These are phyloP conservation scores for Ophion slaviceki DNA, from an alignment of 2,888 invertebrate species.

Conservation along the genomic window DNA sequence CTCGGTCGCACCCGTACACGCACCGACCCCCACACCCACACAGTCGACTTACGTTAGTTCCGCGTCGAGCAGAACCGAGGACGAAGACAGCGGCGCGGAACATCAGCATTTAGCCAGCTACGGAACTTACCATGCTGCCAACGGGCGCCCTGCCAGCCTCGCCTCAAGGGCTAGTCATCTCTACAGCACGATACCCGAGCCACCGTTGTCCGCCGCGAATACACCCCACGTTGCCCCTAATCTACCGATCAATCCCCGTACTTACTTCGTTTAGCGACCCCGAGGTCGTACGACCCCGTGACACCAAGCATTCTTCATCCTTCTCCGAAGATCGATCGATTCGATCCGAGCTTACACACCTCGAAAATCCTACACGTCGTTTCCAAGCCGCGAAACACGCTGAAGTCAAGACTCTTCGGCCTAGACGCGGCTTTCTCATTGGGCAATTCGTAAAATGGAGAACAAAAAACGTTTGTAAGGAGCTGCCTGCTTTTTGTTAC, in stretches of 20 bases:
- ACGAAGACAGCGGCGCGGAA: conserved; percentile 87
- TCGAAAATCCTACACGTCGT: conserved; percentile 7
- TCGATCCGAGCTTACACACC: conserved; percentile 55
- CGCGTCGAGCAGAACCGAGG: conserved; percentile 86
- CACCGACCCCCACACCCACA: conserved; percentile 87
- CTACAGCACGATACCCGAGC: conserved; percentile 82
- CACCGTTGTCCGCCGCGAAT: conserved; percentile 75
- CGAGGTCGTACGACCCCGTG: conserved; percentile 46
- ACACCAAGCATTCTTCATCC: conserved; percentile 26
- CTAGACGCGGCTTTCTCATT: conserved; percentile 13
- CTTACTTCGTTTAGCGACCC: conserved; percentile 80
- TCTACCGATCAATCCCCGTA: conserved; percentile 80
- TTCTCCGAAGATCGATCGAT: conserved; percentile 53
- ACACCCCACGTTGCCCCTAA: conserved; percentile 66
- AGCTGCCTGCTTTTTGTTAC: conserved; percentile 22
- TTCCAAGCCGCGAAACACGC: conserved; percentile 13
- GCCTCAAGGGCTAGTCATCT: conserved; percentile 81
- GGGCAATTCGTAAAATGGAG: conserved; percentile 16
- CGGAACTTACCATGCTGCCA: conserved; percentile 77
- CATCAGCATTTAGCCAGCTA: conserved; percentile 86
- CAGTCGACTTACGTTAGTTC: conserved; percentile 87
- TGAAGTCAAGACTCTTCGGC: conserved; percentile 32
- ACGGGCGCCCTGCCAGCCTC: conserved; percentile 78
- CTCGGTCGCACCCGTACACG: conserved; percentile 82
- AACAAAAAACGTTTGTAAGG: conserved; percentile 15